Evolutionary conservation across 2,113 vertebrate genomes (phyloP).

Genomic region (Vidua macroura): DNA sequence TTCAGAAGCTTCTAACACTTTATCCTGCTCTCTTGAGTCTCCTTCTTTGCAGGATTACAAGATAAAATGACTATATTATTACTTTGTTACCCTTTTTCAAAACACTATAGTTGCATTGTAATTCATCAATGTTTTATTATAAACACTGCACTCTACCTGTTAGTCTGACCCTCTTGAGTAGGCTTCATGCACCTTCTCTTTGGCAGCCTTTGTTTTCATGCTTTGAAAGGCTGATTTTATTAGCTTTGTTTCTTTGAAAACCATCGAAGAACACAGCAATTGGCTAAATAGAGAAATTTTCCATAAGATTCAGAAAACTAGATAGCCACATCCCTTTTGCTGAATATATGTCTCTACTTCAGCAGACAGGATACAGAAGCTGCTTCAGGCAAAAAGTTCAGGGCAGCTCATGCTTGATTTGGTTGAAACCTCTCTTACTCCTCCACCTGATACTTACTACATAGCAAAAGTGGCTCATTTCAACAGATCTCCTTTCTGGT

Average conservation of each 20-base stretch:
- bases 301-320: not conserved
- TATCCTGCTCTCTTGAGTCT: not conserved
- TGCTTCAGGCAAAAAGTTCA: not conserved
- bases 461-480: not conserved
- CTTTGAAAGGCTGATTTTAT: not conserved
- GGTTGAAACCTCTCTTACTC: not conserved
- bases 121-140: not conserved
- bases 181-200: not conserved
- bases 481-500: not conserved
- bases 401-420: not conserved
- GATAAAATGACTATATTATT: not conserved
- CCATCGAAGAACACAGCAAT: accelerated
- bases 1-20: not conserved
- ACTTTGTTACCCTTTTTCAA: not conserved
- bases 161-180: not conserved
- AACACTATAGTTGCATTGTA: not conserved
- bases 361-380: not conserved
- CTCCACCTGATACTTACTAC: not conserved
- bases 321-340: not conserved
- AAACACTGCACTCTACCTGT: not conserved
- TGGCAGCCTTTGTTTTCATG: not conserved
- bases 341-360: not conserved
- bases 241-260: not conserved
- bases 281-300: not conserved
- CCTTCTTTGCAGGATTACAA: not conserved